Evolutionary conservation across 1,140 invertebrate genomes (phyloP), one percentile per base, ranked within the genome.

Genomic region (Temnothorax curvispinosus): DNA sequence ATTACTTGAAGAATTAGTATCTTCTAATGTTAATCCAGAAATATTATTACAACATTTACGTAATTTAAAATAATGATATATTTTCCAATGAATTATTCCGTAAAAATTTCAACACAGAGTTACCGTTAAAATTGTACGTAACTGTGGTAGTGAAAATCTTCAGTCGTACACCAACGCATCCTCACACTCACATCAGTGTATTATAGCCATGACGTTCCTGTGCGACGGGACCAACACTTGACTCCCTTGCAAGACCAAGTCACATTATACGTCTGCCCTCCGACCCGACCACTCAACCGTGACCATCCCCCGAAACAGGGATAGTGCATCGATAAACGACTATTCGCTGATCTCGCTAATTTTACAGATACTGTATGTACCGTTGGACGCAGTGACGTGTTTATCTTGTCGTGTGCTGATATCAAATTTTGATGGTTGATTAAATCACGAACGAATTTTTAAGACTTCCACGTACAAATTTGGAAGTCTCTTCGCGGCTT

Each of bases 231-330:
- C 91, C 89, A 92, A 92, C 93, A 95, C 94, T 95, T 94, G 94
- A 94, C 94, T 94, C 91, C 88, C 85, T 90, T 87, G 91, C 90
- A 91, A 92, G 92, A 90, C 81, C 90, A 91, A 95, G 93, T 93
- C 94, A 93, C 95, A 95, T 94, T 95, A 93, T 78, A 92, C 91
- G 91, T 93, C 86, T 91, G 93, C 91, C 93, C 94, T 95, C 90
- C 94, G 94, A 94, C 92, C 93, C 92, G 93, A 94, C 82, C 92
- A 91, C 92, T 94, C 92, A 92, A 85, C 92, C 87, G 81, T 89
- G 90, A 93, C 88, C 80, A 90, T 88, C 90, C 90, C 87, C 69
- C 74, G 62, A 60, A 60, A 84, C 13, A 60, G 41, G 18, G 32
- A 50, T 50, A 32, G 80, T 60, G 54, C 54, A 75, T 84, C 69